Evolutionary conservation across 2,888 invertebrate genomes (phyloP).

Genomic region (Andrena hattorfiana): DNA sequence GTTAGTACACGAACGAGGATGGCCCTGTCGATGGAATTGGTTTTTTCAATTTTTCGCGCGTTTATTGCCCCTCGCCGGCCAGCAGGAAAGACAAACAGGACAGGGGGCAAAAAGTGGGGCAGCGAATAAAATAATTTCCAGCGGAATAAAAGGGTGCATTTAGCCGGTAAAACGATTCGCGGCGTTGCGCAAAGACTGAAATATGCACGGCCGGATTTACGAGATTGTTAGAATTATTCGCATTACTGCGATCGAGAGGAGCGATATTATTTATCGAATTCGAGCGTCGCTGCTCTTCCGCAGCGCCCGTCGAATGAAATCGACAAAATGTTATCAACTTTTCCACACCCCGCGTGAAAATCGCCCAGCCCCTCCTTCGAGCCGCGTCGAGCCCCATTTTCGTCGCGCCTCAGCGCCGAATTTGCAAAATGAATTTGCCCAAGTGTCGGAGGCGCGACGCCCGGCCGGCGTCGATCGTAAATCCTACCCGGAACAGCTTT

Average conservation of each 20-base stretch:
- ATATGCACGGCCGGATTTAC: slow-evolving; percentile 7
- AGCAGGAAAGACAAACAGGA: not conserved
- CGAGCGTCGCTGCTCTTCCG: not conserved
- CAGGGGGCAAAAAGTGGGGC: not conserved
- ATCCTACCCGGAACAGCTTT: slow-evolving; percentile 26
- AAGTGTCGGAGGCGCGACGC: not conserved
- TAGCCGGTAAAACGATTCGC: slow-evolving; percentile 1
- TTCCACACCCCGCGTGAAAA: not conserved
- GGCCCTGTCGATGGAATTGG: not conserved
- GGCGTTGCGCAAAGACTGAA: slow-evolving; percentile 2
- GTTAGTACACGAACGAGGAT: too few species aligned
- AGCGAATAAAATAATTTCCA: slow-evolving; percentile 18
- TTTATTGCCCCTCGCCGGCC: not conserved
- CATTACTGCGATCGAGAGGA: slow-evolving; percentile 14
- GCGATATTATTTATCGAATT: slow-evolving; percentile 28
- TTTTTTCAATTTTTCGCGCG: not conserved
- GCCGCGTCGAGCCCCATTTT: slow-evolving; percentile 1
- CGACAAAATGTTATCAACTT: slow-evolving; percentile 18
- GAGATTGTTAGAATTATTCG: slow-evolving; percentile 48
- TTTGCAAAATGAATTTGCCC: slow-evolving; percentile 23
- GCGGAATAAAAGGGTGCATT: slow-evolving; percentile 5
- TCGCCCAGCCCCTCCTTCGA: not conserved
- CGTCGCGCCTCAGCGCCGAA: slow-evolving; percentile 1
- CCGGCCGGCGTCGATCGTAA: slow-evolving; percentile 23
- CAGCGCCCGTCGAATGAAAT: not conserved